phyloP scores from a whole-genome alignment of 2,888 invertebrate species.

The Asteroscopus sphinx region DNA sequence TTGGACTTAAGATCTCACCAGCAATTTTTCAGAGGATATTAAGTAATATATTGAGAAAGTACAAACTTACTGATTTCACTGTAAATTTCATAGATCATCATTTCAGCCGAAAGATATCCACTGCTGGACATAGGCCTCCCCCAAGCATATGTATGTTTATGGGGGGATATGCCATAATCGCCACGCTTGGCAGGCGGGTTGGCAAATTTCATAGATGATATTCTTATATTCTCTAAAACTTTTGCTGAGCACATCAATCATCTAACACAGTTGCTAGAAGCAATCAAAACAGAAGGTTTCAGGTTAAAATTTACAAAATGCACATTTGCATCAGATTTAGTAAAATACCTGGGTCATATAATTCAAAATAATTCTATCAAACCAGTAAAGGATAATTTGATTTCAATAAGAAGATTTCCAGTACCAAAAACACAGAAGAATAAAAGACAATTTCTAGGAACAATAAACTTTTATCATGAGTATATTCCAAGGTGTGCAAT shows the following conservation, averaged over 20 bases:
- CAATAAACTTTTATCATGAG: too few relatives aligned
- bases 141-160: too few relatives aligned
- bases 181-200: too few relatives aligned
- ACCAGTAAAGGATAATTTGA: neutral
- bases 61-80: too few relatives aligned
- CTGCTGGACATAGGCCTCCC: too few relatives aligned
- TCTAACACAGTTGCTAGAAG: neutral
- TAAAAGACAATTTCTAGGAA: constrained; percentile 50
- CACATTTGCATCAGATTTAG: constrained; percentile 11
- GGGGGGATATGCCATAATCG: too few relatives aligned
- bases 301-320: neutral
- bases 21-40: too few relatives aligned
- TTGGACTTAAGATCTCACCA: too few relatives aligned
- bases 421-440: constrained; percentile 44
- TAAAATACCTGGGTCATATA: constrained; percentile 4
- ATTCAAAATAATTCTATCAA: neutral
- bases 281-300: neutral
- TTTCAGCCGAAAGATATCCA: too few relatives aligned
- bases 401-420: constrained; percentile 9
- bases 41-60: too few relatives aligned
- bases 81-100: too few relatives aligned
- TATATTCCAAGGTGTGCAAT: too few relatives aligned
- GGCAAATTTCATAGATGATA: constrained; percentile 26
- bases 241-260: neutral
- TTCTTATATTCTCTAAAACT: constrained; percentile 10